Percentiles rank a stretch among this genome's conserved stretches.
Evolutionary conservation across 2,113 vertebrate species (phyloP).

Genomic region (Isurus oxyrinchus): DNA sequence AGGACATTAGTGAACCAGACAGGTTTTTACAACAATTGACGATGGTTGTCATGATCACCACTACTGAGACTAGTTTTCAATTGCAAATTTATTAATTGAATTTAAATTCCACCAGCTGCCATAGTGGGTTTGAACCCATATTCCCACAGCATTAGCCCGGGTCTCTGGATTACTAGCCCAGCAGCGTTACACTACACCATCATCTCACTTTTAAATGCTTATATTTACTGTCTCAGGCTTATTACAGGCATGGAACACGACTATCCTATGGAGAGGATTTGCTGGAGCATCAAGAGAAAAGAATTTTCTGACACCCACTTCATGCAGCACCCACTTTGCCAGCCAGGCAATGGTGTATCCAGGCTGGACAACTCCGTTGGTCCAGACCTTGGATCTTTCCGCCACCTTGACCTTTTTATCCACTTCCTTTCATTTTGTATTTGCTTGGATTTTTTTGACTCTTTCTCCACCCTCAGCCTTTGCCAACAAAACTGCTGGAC

Average conservation of each 20-base stretch:
- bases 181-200: no score
- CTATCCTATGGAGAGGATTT: neutral
- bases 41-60: no score
- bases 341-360: neutral
- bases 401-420: neutral
- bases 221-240: neutral
- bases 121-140: no score
- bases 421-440: neutral
- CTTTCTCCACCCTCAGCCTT: neutral
- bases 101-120: no score
- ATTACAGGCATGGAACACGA: neutral
- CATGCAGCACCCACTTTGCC: neutral
- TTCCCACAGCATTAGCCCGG: no score
- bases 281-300: neutral
- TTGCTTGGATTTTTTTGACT: neutral
- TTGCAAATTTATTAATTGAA: no score
- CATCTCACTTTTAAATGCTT: neutral
- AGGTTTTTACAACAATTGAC: no score
- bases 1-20: no score
- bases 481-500: neutral
- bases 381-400: neutral
- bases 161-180: no score
- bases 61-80: no score
- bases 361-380: no score
- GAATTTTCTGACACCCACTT: neutral